Evolutionary conservation across 1,140 invertebrate genomes (phyloP).

Genomic region (Bombus huntii): DNA sequence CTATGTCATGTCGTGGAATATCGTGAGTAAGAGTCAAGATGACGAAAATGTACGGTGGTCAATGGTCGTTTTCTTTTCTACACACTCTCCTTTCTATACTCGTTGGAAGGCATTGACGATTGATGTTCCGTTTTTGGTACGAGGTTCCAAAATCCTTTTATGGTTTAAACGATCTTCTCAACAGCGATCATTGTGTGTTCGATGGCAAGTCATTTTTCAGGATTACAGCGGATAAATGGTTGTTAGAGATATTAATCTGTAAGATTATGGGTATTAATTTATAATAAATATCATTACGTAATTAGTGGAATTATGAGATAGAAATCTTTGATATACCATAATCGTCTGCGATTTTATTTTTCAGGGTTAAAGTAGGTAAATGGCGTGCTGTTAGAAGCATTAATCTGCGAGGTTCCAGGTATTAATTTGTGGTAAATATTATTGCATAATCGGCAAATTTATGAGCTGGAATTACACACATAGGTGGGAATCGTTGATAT

Average conservation of each 20-base stretch:
- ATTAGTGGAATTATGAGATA: background rate
- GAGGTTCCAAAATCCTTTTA: background rate
- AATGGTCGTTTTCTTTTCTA: background rate
- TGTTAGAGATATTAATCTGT: background rate
- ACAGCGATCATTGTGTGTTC: background rate
- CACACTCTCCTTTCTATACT: background rate
- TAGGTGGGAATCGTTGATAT: background rate
- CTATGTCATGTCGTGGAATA: conserved; percentile 28
- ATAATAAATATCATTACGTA: background rate
- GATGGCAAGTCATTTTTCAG: background rate
- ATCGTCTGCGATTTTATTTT: background rate
- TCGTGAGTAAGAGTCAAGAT: conserved; percentile 4
- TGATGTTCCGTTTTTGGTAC: background rate
- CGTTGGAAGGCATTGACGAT: background rate
- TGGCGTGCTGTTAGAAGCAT: no score
- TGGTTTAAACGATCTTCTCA: background rate
- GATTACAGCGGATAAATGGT: background rate
- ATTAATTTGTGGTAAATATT: background rate
- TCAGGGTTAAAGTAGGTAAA: background rate
- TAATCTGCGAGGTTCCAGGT: background rate
- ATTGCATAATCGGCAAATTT: background rate
- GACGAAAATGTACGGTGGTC: background rate
- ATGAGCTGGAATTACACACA: background rate
- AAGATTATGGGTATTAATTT: background rate
- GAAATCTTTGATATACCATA: background rate